Evolutionary conservation across 2,113 vertebrate genomes (phyloP).

Genomic region (Paradisaea rubra): DNA sequence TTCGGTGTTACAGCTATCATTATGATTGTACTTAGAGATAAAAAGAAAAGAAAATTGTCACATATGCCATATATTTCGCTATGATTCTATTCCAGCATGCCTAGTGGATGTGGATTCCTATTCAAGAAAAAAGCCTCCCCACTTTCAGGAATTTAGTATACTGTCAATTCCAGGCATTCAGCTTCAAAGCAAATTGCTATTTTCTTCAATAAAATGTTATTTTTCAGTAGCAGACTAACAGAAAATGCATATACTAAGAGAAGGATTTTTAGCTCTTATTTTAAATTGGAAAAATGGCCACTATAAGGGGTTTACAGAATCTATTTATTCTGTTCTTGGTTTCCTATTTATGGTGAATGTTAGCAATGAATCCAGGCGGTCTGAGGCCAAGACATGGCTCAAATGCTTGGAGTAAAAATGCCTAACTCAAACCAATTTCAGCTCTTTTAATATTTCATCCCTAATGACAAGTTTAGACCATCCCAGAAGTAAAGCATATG

Average conservation of each 20-base stretch:
- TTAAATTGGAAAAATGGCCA: background rate
- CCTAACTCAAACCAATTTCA: background rate
- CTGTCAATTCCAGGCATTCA: background rate
- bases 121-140: background rate
- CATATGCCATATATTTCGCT: background rate
- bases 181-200: background rate
- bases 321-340: background rate
- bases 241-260: background rate
- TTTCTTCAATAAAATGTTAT: constrained; percentile 1
- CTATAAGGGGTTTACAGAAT: background rate
- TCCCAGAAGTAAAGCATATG: background rate
- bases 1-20: background rate
- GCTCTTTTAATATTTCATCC: background rate
- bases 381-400: background rate
- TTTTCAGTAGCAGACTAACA: background rate
- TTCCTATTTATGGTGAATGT: background rate
- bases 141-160: background rate
- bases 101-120: background rate
- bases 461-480: background rate
- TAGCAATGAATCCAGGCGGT: background rate
- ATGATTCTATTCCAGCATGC: background rate
- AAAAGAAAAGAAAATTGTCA: constrained; percentile 24
- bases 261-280: background rate
- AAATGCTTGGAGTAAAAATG: background rate
- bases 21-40: background rate